Percentiles rank a stretch among this genome's conserved stretches.
phyloP scores from a whole-genome alignment of 2,888 invertebrate species.

The Nomada goodeniana region DNA sequence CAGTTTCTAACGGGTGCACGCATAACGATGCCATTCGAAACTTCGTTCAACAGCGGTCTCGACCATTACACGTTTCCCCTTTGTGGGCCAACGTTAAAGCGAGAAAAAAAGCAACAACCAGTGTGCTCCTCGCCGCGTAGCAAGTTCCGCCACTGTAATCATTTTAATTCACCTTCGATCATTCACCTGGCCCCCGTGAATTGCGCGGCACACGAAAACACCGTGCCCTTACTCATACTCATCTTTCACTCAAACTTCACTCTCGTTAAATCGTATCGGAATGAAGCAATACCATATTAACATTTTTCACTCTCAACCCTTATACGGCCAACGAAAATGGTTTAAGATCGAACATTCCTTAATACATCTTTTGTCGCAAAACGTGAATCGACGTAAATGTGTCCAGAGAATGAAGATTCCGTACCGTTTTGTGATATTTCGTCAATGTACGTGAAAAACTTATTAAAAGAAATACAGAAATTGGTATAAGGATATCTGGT shows the following conservation, averaged over 20 bases:
- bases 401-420: too few species aligned
- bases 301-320: not conserved
- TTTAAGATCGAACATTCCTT: too few species aligned
- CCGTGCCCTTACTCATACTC: slow-evolving; percentile 36
- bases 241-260: slow-evolving; percentile 23
- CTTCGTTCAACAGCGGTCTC: not conserved
- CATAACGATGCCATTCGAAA: slow-evolving; percentile 8
- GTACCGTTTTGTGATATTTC: too few species aligned
- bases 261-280: slow-evolving; percentile 27
- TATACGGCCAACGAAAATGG: too few species aligned
- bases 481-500: too few species aligned
- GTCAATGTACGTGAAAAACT: too few species aligned
- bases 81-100: slow-evolving; percentile 17
- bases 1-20: slow-evolving; percentile 8
- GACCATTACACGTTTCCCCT: slow-evolving; percentile 26
- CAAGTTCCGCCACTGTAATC: slow-evolving; percentile 31
- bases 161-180: slow-evolving; percentile 51
- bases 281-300: not conserved
- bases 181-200: slow-evolving; percentile 57
- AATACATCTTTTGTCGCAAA: too few species aligned
- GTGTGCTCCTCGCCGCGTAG: slow-evolving; percentile 49
- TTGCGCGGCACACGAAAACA: slow-evolving; percentile 49
- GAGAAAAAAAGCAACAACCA: slow-evolving; percentile 52
- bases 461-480: too few species aligned
- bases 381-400: too few species aligned